Base-by-base conservation (phyloP, 1,140 invertebrate genomes). In the Drosophila virilis region DNA sequence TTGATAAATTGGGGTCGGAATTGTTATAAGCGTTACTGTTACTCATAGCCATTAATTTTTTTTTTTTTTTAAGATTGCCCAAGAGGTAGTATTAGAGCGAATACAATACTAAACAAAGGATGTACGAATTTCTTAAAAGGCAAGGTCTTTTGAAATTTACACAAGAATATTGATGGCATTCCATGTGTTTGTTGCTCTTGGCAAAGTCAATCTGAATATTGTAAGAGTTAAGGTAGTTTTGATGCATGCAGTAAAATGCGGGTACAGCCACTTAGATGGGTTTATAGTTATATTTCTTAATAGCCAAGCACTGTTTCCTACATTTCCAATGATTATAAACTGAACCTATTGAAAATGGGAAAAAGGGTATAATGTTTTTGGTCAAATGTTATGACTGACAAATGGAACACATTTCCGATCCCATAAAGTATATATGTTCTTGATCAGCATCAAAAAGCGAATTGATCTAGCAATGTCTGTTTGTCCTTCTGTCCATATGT, bases 1-100 rank as follows among this genome's bases (percentile, higher is more conserved):
- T 77, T 91, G 88, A 91, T 91, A 88, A 91, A 91, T 91, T 81
- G 75, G 75, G 78, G 80, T 91, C 80, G 83, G 88, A 91, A 91
- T 88, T 83, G 74, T 91, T 88, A 84, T 91, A 91, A 89, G 74
- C 83, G 80, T 81, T 84, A 76, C 80, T 74, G 73, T 84, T 66
- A 76, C 74, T 77, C 70, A 85, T 77, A 59, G 75, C 73, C 80
- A 91, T 91, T 88, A 79, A 78, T 86, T 83, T 78, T 73, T 28
- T 5, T 28, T 28, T 28, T 28, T 28, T 82, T 78, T 17, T 57
- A 15, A 17, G 45, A 52, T 48, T 42, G 43, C 40, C 38, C 9
- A 32, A 42, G 8, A 5, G 17, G 38, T 12, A 28, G 28, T 58
- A 38, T 50, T 17, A 33, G 17, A 33, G 9, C 17, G 10, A 68